phyloP scores from a whole-genome alignment of 1,140 invertebrate species.

The Formica selysi region DNA sequence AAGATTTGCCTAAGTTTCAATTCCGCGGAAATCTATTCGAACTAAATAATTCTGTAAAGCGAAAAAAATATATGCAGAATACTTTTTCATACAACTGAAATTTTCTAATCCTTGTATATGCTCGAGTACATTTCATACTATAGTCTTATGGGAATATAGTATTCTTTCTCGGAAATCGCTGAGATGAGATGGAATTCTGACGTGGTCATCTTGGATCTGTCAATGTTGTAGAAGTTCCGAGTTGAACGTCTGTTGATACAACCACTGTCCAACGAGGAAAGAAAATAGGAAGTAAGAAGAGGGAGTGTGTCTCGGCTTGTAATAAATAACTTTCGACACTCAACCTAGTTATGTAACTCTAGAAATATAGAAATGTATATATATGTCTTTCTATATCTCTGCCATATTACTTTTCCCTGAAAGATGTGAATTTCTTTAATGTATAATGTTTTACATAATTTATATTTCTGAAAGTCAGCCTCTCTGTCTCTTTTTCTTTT shows the following conservation, averaged over 20 bases:
- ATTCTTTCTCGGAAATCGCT: neutral
- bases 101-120: neutral
- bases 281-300: neutral
- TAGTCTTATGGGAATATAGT: neutral
- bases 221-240: neutral
- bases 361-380: neutral
- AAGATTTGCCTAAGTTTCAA: neutral
- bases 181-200: neutral
- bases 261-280: constrained; percentile 1
- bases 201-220: constrained; percentile 25
- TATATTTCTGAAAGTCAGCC: neutral
- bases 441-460: neutral
- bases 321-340: constrained; percentile 43
- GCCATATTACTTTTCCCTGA: neutral
- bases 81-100: neutral
- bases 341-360: neutral
- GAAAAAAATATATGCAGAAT: neutral
- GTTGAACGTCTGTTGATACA: neutral
- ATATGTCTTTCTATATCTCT: neutral
- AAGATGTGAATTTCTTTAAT: neutral
- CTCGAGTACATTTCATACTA: neutral
- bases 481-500: too few relatives aligned
- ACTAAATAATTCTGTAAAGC: neutral
- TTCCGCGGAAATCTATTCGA: neutral
- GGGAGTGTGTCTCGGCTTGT: neutral